Evolutionary conservation across 2,888 invertebrate genomes (phyloP).

Genomic region (Lamproptera curius): DNA sequence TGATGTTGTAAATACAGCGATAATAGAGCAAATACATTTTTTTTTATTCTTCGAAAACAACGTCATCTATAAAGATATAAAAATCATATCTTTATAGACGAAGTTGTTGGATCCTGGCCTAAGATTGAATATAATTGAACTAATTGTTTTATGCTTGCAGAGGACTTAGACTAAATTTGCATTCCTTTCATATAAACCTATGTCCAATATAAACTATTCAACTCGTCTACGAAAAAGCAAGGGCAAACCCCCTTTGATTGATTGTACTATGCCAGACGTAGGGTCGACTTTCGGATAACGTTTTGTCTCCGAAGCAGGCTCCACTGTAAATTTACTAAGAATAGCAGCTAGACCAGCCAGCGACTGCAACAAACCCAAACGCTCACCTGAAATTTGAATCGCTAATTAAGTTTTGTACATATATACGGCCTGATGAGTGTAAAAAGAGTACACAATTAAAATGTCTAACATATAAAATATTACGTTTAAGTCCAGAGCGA

Average conservation of each 20-base stretch:
- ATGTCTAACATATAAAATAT: too few relatives aligned
- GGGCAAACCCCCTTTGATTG: conserved; percentile 45
- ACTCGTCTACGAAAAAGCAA: conserved; percentile 33
- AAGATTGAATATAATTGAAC: background rate
- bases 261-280: conserved; percentile 43
- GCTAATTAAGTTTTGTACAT: too few relatives aligned
- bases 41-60: too few relatives aligned
- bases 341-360: conserved; percentile 55
- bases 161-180: background rate
- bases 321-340: conserved; percentile 39
- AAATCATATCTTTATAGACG: too few relatives aligned
- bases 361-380: conserved; percentile 56
- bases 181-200: background rate
- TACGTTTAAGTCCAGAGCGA: too few relatives aligned
- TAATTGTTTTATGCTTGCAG: background rate
- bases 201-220: background rate
- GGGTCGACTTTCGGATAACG: conserved; percentile 41
- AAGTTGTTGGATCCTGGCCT: background rate
- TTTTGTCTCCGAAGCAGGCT: conserved; percentile 36
- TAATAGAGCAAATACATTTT: too few relatives aligned
- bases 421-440: too few relatives aligned
- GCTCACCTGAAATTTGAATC: conserved; percentile 50
- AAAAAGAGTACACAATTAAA: too few relatives aligned
- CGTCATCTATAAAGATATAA: too few relatives aligned
- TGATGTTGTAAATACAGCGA: too few relatives aligned